Base-by-base conservation (phyloP, 35 echinoderm and acorn worm genomes). In the Eucidaris tribuloides region DNA sequence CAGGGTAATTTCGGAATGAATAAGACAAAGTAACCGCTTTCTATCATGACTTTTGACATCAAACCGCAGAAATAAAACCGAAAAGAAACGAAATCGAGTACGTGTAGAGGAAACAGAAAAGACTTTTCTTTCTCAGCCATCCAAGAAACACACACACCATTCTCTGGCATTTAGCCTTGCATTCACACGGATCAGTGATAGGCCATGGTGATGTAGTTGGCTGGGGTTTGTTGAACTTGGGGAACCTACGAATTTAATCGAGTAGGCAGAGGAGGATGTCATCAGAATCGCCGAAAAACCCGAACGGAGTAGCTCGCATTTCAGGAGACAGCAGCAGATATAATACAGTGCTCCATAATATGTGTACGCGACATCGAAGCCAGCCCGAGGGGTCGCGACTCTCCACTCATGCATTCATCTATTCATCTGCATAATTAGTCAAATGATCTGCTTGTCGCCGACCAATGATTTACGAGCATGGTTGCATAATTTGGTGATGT, bases 381-480 rank as follows among this genome's bases (percentile, higher is more conserved):
- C 9, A 52, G 48, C 9, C 9, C 9, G 48, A 52, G 48, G 48
- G 48, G 48, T 52, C 48, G 48, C 9, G 48, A 11, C 9, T 11
- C 9, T 52, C 48, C 68, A 24, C 34, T 27, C 28, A 44, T 22
- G 15, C 40, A 44, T 36, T 43, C 34, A 9, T 41, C 35, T 40
- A 74, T 74, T 74, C 68, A 74, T 74, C 68, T 74, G 41, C 68
- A 74, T 74, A 74, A 74, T 74, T 84, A 65, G 62, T 84, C 60
- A 84, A 63, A 66, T 66, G 82, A 65, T 66, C 71, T 36, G 65
- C 61, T 71, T 48, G 60, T 68, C 63, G 82, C 44, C 41, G 46
- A 66, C 82, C 82, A 84, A 84, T 84, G 62, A 84, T 84, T 84
- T 84, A 84, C 42, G 82, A 84, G 82, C 38, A 46, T 15, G 28